A percentile compares a stretch with the other conserved stretches of the same genome.
Evolutionary conservation across 2,797 vertebrate genomes (phyloP).

Genomic region (Rhinella marina): DNA sequence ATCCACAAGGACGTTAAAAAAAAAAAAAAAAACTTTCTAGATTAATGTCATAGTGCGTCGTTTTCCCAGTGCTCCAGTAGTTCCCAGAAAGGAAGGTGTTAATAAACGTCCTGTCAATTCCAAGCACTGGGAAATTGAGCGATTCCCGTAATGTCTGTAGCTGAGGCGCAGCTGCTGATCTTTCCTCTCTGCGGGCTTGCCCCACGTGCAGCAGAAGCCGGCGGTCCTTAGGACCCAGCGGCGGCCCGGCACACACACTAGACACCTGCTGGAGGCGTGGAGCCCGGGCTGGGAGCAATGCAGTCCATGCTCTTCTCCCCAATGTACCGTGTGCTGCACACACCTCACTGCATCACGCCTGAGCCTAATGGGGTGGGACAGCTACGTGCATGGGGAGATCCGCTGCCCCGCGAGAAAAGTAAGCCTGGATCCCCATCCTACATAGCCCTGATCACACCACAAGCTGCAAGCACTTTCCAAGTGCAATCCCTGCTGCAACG

Average conservation of each 20-base stretch:
- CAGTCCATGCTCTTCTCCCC: constrained; percentile 29
- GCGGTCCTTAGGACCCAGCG: constrained; percentile 70
- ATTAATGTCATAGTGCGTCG: too few species aligned
- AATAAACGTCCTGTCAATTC: constrained; percentile 35
- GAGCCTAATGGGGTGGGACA: constrained; percentile 4
- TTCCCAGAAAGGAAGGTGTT: constrained; percentile 17
- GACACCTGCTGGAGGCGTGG: constrained; percentile 67
- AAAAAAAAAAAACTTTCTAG: not conserved
- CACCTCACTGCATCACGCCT: constrained; percentile 23
- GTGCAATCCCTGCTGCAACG: not conserved
- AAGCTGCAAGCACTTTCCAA: not conserved
- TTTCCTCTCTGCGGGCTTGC: not conserved
- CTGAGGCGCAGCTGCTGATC: not conserved
- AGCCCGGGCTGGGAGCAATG: constrained; percentile 35
- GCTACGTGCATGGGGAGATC: constrained; percentile 1
- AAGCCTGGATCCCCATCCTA: not conserved
- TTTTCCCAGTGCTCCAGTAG: not conserved
- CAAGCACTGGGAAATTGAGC: not conserved
- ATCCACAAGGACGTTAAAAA: not conserved
- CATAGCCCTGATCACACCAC: not conserved
- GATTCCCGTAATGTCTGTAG: constrained; percentile 26
- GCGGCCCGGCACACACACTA: constrained; percentile 53
- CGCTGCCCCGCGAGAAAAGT: not conserved
- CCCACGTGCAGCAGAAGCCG: not conserved
- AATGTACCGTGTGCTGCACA: constrained; percentile 10